phyloP scores from a whole-genome alignment of 2,113 vertebrate genomes.

The Zonotrichia leucophrys region DNA sequence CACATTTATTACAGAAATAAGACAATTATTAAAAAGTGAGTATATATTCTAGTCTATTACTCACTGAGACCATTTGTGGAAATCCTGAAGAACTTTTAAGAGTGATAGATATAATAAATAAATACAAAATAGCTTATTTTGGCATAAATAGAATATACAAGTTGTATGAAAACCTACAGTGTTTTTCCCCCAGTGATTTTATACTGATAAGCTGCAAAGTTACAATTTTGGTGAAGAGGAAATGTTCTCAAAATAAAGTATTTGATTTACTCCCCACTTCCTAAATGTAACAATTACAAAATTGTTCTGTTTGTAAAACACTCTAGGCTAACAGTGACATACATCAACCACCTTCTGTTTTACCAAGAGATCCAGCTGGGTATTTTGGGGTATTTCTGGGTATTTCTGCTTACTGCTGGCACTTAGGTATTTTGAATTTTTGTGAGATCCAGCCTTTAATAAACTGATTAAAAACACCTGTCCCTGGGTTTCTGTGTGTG shows the following conservation, averaged over 20 bases:
- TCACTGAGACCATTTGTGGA: background rate
- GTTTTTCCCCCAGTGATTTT: fast-evolving
- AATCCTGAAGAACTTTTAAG: background rate
- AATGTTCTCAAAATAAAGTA: background rate
- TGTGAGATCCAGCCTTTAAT: background rate
- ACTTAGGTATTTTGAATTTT: background rate
- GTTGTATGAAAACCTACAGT: background rate
- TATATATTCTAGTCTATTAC: background rate
- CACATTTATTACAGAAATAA: background rate
- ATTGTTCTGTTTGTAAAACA: background rate
- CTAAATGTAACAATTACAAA: background rate
- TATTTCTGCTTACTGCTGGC: background rate
- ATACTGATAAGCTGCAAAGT: background rate
- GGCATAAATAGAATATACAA: background rate
- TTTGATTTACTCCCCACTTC: background rate
- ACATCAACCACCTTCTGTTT: background rate
- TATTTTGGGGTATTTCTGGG: background rate
- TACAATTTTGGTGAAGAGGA: background rate
- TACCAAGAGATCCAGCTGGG: background rate
- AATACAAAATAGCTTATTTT: background rate
- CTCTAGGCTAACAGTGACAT: background rate
- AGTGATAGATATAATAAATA: background rate
- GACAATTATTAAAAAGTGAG: background rate
- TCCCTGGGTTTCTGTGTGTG: background rate
- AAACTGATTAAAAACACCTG: background rate